phyloP scores from a whole-genome alignment of 2,797 vertebrate species.

The Cirrhinus molitorella region DNA sequence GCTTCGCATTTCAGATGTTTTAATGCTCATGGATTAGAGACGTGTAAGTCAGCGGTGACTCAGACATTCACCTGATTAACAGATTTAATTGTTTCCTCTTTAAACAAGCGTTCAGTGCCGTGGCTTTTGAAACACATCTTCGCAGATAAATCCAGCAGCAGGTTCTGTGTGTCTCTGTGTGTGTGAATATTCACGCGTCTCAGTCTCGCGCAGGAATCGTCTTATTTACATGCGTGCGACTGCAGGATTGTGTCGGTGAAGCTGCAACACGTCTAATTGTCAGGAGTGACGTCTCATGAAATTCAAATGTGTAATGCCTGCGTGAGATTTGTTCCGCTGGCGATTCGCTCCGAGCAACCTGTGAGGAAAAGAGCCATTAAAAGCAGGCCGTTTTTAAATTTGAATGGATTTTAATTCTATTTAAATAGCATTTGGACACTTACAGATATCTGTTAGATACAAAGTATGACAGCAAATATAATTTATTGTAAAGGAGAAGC shows the following conservation, averaged over 20 bases:
- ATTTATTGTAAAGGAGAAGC: background rate
- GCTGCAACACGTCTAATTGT: conserved; percentile 72
- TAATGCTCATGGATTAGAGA: conserved; percentile 5
- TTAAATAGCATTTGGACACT: conserved; percentile 1
- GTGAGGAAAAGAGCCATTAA: conserved; percentile 21
- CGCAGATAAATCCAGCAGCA: background rate
- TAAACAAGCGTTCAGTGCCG: conserved; percentile 62
- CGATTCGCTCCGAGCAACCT: conserved; percentile 39
- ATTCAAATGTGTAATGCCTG: conserved; percentile 70
- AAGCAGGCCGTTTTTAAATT: background rate
- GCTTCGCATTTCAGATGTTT: background rate
- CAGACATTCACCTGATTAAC: conserved; percentile 27
- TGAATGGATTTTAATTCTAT: background rate
- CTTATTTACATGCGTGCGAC: conserved; percentile 64
- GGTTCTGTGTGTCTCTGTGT: background rate
- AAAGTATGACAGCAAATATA: background rate
- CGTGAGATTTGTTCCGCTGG: conserved; percentile 63
- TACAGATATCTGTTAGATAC: background rate
- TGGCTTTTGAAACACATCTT: conserved; percentile 27
- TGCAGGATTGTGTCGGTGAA: conserved; percentile 56
- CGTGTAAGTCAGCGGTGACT: background rate
- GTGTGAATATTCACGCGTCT: conserved; percentile 66
- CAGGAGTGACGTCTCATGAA: conserved; percentile 70
- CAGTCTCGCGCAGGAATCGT: conserved; percentile 67
- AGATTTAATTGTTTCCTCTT: conserved; percentile 65